Evolutionary conservation across 1,140 invertebrate genomes (phyloP).

Genomic region (Archivesica marissinica): DNA sequence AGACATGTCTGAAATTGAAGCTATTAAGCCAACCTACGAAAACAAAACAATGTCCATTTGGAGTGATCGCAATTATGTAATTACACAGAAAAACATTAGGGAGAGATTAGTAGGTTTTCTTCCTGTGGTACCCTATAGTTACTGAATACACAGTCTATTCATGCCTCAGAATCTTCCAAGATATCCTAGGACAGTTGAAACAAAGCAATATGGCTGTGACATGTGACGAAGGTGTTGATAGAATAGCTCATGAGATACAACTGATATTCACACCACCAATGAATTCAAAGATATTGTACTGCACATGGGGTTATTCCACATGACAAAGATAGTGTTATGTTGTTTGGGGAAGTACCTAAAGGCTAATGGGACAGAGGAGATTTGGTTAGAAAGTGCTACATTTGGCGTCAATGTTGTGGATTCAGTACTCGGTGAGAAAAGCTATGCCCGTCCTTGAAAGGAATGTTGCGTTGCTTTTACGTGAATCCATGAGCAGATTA

Average conservation of each 20-base stretch:
- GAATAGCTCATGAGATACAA: no score
- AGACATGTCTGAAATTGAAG: background rate
- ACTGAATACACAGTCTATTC: slow-evolving; percentile 11
- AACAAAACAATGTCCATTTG: slow-evolving; percentile 1
- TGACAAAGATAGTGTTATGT: slow-evolving; percentile 9
- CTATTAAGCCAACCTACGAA: background rate
- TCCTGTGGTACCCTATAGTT: background rate
- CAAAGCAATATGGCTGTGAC: background rate
- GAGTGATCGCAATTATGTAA: slow-evolving; percentile 19
- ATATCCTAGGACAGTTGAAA: background rate
- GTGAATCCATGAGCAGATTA: slow-evolving; percentile 26
- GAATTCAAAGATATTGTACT: slow-evolving; percentile 35
- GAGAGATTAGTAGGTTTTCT: slow-evolving; percentile 2
- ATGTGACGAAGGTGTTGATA: no score
- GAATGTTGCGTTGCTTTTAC: slow-evolving; percentile 11
- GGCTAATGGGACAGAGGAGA: slow-evolving; percentile 6
- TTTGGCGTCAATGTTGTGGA: slow-evolving; percentile 15
- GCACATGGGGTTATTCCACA: background rate
- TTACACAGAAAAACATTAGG: background rate
- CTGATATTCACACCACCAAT: background rate
- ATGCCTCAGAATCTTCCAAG: background rate
- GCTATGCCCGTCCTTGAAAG: slow-evolving; percentile 15
- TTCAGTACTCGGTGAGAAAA: slow-evolving; percentile 1
- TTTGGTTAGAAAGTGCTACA: slow-evolving; percentile 12
- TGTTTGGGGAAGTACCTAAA: slow-evolving; percentile 21